Conservation (phyloP, 2,888 invertebrate genomes). For the Nudaria mundana region DNA sequence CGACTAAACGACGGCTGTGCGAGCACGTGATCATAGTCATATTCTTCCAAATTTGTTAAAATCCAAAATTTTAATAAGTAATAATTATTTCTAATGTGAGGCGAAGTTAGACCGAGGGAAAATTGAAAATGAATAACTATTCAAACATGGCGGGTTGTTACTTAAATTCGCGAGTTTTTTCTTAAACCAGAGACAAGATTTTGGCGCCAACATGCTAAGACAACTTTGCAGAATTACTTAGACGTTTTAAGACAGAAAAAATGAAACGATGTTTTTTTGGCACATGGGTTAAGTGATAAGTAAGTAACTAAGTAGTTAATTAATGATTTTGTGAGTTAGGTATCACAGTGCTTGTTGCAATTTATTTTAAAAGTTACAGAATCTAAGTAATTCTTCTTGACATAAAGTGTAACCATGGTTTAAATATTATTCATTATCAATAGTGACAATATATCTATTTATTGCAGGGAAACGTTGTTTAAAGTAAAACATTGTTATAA, state of each 20-base stretch:
- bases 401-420: slow-evolving; percentile 46
- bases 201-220: slow-evolving; percentile 27
- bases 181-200: slow-evolving; percentile 15
- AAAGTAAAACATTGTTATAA: too few relatives aligned
- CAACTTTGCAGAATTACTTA: slow-evolving; percentile 30
- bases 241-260: too few relatives aligned
- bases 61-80: slow-evolving; percentile 51
- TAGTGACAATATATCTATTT: too few relatives aligned
- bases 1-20: slow-evolving; percentile 30
- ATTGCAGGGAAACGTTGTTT: too few relatives aligned
- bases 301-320: too few relatives aligned
- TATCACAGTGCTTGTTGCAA: too few relatives aligned
- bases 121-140: slow-evolving; percentile 42
- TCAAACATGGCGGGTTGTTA: slow-evolving; percentile 22
- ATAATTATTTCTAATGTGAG: slow-evolving; percentile 51
- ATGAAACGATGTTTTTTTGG: slow-evolving; percentile 40
- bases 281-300: slow-evolving; percentile 43
- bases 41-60: slow-evolving; percentile 51
- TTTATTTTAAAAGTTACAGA: slow-evolving; percentile 8
- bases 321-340: too few relatives aligned
- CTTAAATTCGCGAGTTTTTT: slow-evolving; percentile 24
- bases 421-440: slow-evolving; percentile 15
- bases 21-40: slow-evolving; percentile 41
- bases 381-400: slow-evolving; percentile 42
- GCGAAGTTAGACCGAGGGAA: slow-evolving; percentile 48